Evolutionary conservation across 2,888 invertebrate genomes (phyloP).

Genomic region (Dusona sp.): DNA sequence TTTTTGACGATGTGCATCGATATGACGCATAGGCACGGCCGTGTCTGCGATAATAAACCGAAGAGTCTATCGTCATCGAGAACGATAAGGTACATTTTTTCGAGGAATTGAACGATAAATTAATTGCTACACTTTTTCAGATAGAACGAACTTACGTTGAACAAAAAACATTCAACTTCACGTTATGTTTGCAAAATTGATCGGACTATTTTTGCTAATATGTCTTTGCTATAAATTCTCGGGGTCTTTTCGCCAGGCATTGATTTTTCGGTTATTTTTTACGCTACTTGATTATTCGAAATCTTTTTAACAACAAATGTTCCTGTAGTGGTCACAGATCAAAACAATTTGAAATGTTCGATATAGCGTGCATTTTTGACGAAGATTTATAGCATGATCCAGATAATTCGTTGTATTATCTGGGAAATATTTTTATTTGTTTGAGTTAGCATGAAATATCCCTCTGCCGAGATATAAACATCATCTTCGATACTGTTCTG

Average conservation of each 20-base stretch:
- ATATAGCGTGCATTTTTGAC: background rate
- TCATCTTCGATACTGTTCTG: conserved; percentile 65
- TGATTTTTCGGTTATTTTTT: background rate
- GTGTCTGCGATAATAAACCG: conserved; percentile 37
- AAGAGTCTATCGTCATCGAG: background rate
- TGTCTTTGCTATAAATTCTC: background rate
- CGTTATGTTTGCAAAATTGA: background rate
- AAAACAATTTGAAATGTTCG: background rate
- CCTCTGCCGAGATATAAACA: background rate
- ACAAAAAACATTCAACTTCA: background rate
- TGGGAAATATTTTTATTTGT: background rate
- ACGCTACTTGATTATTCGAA: background rate
- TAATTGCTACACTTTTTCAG: background rate
- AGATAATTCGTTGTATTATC: background rate
- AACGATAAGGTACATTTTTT: background rate
- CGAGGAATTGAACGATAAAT: background rate
- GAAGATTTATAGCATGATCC: background rate
- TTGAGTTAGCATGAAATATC: background rate
- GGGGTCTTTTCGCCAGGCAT: background rate
- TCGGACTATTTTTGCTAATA: background rate
- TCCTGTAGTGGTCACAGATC: background rate
- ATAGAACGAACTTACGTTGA: background rate
- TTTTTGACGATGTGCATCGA: conserved; percentile 56
- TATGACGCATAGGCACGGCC: conserved; percentile 51
- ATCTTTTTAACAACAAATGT: background rate